A percentile compares a stretch with the other conserved stretches of the same genome.
phyloP scores from a whole-genome alignment of 2,797 vertebrate species.

The Enteromius trimaculatus region DNA sequence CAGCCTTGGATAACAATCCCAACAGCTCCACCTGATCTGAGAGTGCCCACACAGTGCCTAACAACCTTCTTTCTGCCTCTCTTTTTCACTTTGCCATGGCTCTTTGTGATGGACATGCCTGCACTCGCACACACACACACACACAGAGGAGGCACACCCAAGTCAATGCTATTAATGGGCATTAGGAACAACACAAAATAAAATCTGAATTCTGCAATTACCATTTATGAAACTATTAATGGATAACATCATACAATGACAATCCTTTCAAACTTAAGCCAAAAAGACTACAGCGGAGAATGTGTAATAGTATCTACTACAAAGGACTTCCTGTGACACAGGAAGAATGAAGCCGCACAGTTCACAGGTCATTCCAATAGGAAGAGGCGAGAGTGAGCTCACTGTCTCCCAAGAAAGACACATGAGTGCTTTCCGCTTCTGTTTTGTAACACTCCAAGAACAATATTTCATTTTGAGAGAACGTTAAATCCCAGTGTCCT shows the following conservation, averaged over 20 bases:
- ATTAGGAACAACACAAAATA: constrained; percentile 35
- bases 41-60: constrained; percentile 31
- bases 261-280: background rate
- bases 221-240: constrained; percentile 3
- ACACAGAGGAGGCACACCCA: background rate
- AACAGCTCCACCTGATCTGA: background rate
- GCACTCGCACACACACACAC: background rate
- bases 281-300: constrained; percentile 1
- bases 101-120: constrained; percentile 45
- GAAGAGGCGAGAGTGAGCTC: constrained; percentile 63
- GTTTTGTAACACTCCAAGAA: background rate
- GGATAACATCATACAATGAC: background rate
- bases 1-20: background rate
- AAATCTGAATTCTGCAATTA: constrained; percentile 43
- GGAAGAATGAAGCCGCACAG: constrained; percentile 65
- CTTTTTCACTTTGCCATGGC: constrained; percentile 53
- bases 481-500: background rate
- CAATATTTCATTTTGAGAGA: background rate
- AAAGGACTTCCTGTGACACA: constrained; percentile 52
- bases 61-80: constrained; percentile 54
- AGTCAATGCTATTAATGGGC: constrained; percentile 52
- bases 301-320: constrained; percentile 31
- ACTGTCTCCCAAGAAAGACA: constrained; percentile 66
- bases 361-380: constrained; percentile 75
- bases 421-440: constrained; percentile 20